Percentiles rank a stretch among this genome's conserved stretches.
These are phyloP conservation scores for Salminus brasiliensis DNA, from an alignment of 2,113 vertebrate genomes.

Conservation along the genomic window DNA sequence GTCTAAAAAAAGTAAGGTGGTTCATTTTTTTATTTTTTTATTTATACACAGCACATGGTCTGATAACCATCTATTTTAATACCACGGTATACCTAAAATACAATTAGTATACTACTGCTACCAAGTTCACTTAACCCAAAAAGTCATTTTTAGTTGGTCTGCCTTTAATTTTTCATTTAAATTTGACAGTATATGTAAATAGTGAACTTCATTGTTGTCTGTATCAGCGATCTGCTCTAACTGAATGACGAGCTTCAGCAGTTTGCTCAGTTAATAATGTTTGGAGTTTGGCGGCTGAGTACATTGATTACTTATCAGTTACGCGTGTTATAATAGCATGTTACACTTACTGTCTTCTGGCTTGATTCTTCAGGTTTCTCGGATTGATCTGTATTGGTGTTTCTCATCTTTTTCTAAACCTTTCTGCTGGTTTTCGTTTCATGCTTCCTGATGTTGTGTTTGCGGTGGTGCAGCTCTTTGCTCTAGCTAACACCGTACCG, in stretches of 20 bases:
- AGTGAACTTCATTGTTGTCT: not conserved
- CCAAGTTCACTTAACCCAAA: no score
- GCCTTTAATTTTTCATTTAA: no score
- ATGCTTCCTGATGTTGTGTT: constrained; percentile 59
- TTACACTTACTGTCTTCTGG: not conserved
- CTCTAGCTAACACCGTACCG: constrained; percentile 89
- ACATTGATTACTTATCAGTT: not conserved
- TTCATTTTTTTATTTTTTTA: no score
- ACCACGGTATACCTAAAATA: no score
- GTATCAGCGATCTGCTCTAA: constrained; percentile 4
- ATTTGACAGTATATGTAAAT: no score
- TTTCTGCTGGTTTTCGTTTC: constrained; percentile 42
- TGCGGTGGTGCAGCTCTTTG: constrained; percentile 80
- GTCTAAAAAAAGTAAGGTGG: no score
- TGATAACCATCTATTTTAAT: no score
- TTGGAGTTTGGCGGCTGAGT: no score
- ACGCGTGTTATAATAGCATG: not conserved
- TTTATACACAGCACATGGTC: no score
- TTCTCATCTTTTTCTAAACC: not conserved
- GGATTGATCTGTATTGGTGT: not conserved
- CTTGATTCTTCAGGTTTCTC: not conserved
- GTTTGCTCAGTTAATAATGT: not conserved
- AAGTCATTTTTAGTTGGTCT: no score
- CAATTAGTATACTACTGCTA: no score
- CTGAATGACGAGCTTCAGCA: not conserved